Base-by-base conservation (phyloP, 2,797 vertebrate species). In the Phataginus tetradactyla region DNA sequence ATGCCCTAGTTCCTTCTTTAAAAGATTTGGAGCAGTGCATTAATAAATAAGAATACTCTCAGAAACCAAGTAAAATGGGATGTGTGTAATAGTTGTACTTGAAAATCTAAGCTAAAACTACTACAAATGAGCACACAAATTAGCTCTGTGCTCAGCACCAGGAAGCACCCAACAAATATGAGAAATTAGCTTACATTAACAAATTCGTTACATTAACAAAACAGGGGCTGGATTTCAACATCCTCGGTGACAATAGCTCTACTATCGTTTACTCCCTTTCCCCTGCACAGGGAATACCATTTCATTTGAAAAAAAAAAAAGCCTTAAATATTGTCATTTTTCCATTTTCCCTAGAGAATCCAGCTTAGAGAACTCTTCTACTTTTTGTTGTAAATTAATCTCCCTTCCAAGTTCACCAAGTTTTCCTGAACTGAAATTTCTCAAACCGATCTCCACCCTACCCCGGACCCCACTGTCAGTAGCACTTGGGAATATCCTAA, bases 31-130 rank as follows among this genome's bases (percentile, higher is more conserved):
- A 92, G 45, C 23, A 89, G 29, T 49, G 6, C 13, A 80, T 77
- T 92, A 83, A 80, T 79, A 96, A 91, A 63, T 32, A 95, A 92
- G 34, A 94, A 95, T 74, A 59, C 21, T 91, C 39, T 68, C 51
- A 90, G 69, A 93, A 96, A 86, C n/a, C 32, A 91, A 93, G 49
- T 42, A 89, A 92, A 91, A 69, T 64, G 23, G 45, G 21, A 29
- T 37, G 21, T 27, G 1, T 79, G 23, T 78, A 64, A 81, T 25
- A 55, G 12, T 23, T 77, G 29, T 69, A 64, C 57, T 78, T 94
- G 77, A 88, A 95, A 74, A 85, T 23, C 15, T 66, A 81, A 68
- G 69, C 37, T 77, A 59, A 94, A 87, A 39, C 78, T 45, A 61
- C 9, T 86, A 81, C 63, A 92, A 69, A 68, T 86, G 66, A 93